These are phyloP conservation scores for Lepas anatifera DNA, from an alignment of 2,888 invertebrate species.

Conservation along the genomic window DNA sequence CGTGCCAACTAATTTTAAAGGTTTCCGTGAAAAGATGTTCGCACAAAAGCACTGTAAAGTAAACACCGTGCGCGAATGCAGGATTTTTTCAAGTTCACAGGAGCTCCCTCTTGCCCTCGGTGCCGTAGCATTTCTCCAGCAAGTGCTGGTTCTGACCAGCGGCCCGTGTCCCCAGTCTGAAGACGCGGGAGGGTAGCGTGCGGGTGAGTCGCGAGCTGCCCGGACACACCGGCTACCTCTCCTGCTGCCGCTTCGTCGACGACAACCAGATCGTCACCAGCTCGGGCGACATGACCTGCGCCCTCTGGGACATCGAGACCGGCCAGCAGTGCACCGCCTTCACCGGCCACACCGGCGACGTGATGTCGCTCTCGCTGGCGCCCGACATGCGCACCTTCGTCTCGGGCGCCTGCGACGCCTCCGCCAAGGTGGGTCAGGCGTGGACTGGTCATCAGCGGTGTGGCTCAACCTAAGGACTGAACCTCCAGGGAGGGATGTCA, in stretches of 20 bases:
- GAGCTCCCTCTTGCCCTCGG: no score
- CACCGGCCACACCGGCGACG: slow-evolving; percentile 98
- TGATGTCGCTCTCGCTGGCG: slow-evolving; percentile 95
- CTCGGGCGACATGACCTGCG: slow-evolving; percentile 99
- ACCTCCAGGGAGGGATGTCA: no score
- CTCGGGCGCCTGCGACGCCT: slow-evolving; percentile 98
- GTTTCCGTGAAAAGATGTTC: no score
- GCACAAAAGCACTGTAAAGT: no score
- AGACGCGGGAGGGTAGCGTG: slow-evolving; percentile 97
- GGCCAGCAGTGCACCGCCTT: slow-evolving; percentile 99
- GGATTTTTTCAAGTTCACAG: no score
- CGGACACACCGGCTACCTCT: slow-evolving; percentile 98
- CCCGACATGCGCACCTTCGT: slow-evolving; percentile 99
- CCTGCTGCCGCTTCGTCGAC: slow-evolving; percentile 99
- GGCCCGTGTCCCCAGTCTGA: slow-evolving; percentile 63
- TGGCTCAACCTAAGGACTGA: no score
- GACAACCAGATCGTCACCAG: slow-evolving; percentile 99
- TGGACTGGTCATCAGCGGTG: no score
- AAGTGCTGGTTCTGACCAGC: background rate
- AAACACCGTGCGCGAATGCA: no score
- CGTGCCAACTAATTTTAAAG: no score
- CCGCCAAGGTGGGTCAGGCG: slow-evolving; percentile 56
- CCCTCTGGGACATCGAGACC: slow-evolving; percentile 99
- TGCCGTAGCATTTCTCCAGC: no score
- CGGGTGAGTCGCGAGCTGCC: slow-evolving; percentile 97